Percentiles rank a stretch among this genome's conserved stretches.
Conservation (phyloP, 2,113 vertebrate species). For the Pimephales promelas region DNA sequence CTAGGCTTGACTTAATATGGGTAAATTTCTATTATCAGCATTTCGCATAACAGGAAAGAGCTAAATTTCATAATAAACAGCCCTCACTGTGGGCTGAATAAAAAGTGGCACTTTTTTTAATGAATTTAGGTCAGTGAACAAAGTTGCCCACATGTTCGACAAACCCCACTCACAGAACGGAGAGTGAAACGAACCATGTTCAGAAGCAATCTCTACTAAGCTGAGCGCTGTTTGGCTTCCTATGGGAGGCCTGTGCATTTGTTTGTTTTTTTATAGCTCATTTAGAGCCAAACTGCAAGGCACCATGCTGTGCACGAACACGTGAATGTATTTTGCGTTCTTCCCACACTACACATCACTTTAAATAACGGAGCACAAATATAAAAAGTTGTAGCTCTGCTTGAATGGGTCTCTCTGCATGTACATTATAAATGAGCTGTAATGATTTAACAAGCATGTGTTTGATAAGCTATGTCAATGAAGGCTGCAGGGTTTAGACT, state of each 20-base stretch:
- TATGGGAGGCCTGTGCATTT: constrained; percentile 47
- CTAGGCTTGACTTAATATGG: neutral
- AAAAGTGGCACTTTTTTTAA: constrained; percentile 30
- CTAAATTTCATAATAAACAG: constrained; percentile 25
- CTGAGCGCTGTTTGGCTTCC: constrained; percentile 47
- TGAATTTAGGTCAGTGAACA: constrained; percentile 54
- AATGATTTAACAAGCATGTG: constrained; percentile 45
- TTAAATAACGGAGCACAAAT: constrained; percentile 39
- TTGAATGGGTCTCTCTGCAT: constrained; percentile 26
- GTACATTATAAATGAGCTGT: constrained; percentile 46
- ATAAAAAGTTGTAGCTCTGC: constrained; percentile 2
- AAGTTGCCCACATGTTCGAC: constrained; percentile 49
- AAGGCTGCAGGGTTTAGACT: neutral
- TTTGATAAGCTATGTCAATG: constrained; percentile 28
- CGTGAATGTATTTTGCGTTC: neutral
- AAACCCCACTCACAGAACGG: constrained; percentile 26
- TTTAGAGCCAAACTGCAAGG: constrained; percentile 51
- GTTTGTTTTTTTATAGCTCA: constrained; percentile 42
- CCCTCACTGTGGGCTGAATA: neutral
- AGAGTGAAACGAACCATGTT: constrained; percentile 49
- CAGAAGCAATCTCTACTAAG: constrained; percentile 43
- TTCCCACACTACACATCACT: constrained; percentile 26
- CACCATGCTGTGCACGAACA: constrained; percentile 26
- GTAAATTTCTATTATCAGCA: constrained; percentile 34
- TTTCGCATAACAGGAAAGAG: constrained; percentile 14